These are phyloP conservation scores for Oryctes rhinoceros DNA, from an alignment of 1,140 invertebrate genomes.

Conservation along the genomic window DNA sequence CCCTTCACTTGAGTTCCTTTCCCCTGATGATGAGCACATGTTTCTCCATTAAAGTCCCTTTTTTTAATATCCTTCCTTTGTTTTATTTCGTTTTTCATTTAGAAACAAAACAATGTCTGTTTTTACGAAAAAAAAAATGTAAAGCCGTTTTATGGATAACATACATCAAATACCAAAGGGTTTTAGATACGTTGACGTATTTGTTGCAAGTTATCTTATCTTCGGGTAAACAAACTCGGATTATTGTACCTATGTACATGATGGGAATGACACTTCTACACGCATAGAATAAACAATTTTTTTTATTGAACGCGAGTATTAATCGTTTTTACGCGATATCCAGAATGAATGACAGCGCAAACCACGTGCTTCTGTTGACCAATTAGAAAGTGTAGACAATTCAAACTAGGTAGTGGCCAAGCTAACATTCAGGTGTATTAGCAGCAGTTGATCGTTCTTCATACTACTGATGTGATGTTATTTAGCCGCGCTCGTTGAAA, in stretches of 20 bases:
- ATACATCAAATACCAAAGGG: too few species aligned
- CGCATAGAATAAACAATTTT: not conserved
- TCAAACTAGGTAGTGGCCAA: conserved; percentile 22
- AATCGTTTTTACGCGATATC: conserved; percentile 4
- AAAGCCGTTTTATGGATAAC: too few species aligned
- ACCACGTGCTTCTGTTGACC: conserved; percentile 30
- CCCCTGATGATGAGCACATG: too few species aligned
- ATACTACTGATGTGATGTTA: conserved; percentile 27
- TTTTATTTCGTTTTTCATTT: too few species aligned
- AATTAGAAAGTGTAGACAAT: conserved; percentile 34
- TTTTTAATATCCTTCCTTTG: too few species aligned
- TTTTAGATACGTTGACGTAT: not conserved
- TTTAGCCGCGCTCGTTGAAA: not conserved
- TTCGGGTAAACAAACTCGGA: not conserved
- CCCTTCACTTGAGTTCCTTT: too few species aligned
- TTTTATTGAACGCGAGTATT: not conserved
- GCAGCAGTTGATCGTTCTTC: conserved; percentile 35
- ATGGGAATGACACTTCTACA: not conserved
- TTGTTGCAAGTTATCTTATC: not conserved
- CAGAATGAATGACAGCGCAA: conserved; percentile 10
- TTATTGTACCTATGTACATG: not conserved
- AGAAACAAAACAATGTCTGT: too few species aligned
- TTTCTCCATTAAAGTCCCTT: too few species aligned
- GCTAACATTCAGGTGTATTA: conserved; percentile 14
- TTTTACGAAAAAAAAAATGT: too few species aligned